Conservation (phyloP, 2,113 vertebrate species). For the Gopherus flavomarginatus region DNA sequence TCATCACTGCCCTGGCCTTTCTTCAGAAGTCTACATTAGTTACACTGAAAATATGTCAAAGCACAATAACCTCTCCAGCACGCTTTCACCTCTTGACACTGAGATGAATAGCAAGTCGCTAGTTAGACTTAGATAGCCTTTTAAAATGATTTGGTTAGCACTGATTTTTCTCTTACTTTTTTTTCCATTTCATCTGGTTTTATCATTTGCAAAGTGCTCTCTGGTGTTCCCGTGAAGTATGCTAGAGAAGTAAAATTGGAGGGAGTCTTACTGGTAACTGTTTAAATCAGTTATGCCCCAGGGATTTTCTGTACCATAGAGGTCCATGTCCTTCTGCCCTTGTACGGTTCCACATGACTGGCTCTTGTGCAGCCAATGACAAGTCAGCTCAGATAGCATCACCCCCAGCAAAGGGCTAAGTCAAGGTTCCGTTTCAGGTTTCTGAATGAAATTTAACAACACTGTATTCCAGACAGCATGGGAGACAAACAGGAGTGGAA, state of each 20-base stretch:
- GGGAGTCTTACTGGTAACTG: background rate
- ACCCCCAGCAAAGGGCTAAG: background rate
- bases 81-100: background rate
- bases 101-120: background rate
- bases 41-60: background rate
- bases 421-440: background rate
- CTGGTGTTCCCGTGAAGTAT: background rate
- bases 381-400: background rate
- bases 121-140: background rate
- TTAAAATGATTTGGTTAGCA: background rate
- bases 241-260: background rate
- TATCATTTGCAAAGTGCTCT: background rate
- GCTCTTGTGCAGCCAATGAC: background rate
- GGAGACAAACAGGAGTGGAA: background rate
- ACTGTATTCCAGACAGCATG: background rate
- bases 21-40: background rate
- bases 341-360: background rate
- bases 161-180: background rate
- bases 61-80: background rate
- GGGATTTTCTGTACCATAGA: background rate
- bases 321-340: background rate
- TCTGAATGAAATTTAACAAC: background rate
- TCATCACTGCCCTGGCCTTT: background rate
- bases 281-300: background rate
- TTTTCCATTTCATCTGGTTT: background rate